phyloP scores from a whole-genome alignment of 2,797 vertebrate genomes.

The Pseudochaenichthys georgianus region DNA sequence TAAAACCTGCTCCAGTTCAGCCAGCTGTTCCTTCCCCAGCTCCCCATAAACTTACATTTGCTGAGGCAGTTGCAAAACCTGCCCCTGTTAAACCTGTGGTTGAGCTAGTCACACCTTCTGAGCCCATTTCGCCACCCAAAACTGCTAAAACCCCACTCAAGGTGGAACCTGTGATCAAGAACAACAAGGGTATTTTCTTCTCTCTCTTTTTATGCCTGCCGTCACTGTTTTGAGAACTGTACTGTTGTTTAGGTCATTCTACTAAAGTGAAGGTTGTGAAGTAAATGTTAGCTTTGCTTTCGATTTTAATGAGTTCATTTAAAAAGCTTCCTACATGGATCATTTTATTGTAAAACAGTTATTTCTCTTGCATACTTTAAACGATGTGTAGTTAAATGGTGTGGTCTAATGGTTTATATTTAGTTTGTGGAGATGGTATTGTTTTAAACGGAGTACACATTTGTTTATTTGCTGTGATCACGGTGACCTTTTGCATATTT shows the following conservation, averaged over 20 bases:
- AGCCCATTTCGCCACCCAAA: constrained; percentile 70
- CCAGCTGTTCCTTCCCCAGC: constrained; percentile 45
- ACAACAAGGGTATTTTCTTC: constrained; percentile 93
- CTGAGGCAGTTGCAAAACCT: constrained; percentile 78
- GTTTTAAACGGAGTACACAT: not conserved
- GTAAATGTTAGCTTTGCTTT: not conserved
- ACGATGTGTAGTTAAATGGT: no score
- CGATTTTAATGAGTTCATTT: no score
- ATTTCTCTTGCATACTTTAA: not conserved
- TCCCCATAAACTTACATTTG: constrained; percentile 80
- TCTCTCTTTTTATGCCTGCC: constrained; percentile 61
- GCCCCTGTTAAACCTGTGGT: constrained; percentile 71
- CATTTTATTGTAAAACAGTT: not conserved
- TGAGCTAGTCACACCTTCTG: constrained; percentile 64
- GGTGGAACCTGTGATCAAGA: constrained; percentile 92
- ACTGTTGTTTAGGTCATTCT: constrained; percentile 10
- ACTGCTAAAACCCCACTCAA: constrained; percentile 81
- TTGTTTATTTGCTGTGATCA: not conserved
- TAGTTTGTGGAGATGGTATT: not conserved
- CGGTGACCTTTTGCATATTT: not conserved
- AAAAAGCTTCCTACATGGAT: not conserved
- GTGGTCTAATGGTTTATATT: not conserved
- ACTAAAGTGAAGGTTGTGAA: not conserved
- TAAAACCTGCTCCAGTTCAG: constrained; percentile 53
- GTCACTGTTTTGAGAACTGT: constrained; percentile 33